These are phyloP conservation scores for Pimephales promelas DNA, from an alignment of 2,113 vertebrate genomes.

Conservation along the genomic window DNA sequence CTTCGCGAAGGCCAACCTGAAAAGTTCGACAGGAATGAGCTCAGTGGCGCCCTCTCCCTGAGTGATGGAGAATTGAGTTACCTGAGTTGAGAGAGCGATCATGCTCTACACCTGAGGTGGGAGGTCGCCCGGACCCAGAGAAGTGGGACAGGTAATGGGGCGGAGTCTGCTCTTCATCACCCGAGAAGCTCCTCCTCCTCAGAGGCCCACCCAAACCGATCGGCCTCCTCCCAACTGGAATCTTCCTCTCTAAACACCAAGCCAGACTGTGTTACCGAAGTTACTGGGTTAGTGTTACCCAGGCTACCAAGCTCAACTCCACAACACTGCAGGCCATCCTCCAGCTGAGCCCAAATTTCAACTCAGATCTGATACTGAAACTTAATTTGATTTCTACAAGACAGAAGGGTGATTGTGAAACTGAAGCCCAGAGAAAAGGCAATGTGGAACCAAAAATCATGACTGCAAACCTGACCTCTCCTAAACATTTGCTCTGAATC, in stretches of 20 bases:
- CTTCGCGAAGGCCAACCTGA: background rate
- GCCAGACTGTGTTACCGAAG: conserved; percentile 87
- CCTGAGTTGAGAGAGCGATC: conserved; percentile 91
- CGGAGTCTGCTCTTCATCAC: conserved; percentile 88
- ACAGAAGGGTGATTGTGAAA: conserved; percentile 20
- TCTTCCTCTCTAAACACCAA: conserved; percentile 98
- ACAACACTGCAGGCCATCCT: conserved; percentile 32
- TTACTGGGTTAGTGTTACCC: conserved; percentile 37
- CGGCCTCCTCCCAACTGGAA: conserved; percentile 88
- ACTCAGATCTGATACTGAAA: conserved; percentile 7
- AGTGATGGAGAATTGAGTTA: conserved; percentile 73
- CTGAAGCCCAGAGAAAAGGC: background rate
- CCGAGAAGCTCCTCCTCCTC: conserved; percentile 90
- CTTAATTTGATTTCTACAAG: conserved; percentile 20
- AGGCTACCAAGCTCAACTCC: conserved; percentile 55
- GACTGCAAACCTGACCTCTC: conserved; percentile 13
- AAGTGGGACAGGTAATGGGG: conserved; percentile 85
- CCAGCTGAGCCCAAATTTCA: conserved; percentile 19
- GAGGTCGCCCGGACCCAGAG: conserved; percentile 80
- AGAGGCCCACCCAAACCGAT: conserved; percentile 86
- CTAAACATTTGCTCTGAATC: conserved; percentile 13
- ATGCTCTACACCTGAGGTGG: conserved; percentile 82
- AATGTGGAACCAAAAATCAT: conserved; percentile 14
- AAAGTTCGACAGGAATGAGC: conserved; percentile 15
- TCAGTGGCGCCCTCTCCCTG: conserved; percentile 38